Conservation (phyloP, 2,888 invertebrate genomes). For the Stramonita haemastoma region DNA sequence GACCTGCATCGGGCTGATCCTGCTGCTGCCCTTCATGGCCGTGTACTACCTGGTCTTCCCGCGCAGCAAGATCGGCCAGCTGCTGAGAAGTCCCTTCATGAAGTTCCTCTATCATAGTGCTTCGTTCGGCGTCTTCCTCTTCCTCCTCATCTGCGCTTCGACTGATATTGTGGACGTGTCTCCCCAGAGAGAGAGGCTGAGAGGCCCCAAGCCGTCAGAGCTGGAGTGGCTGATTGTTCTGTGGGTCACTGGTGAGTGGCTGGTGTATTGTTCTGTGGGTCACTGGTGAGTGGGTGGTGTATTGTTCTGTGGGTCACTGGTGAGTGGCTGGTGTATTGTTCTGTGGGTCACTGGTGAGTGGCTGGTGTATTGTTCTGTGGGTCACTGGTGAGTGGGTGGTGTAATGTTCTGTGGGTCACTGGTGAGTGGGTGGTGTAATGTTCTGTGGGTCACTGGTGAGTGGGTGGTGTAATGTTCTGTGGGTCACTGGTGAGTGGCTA, state of each 20-base stretch:
- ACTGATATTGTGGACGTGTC: conserved; percentile 72
- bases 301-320: no score
- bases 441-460: no score
- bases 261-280: not conserved
- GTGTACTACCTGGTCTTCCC: conserved; percentile 80
- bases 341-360: no score
- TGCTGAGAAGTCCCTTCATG: conserved; percentile 81
- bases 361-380: no score
- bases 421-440: no score
- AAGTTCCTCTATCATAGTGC: conserved; percentile 81
- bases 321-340: no score
- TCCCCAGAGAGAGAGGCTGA: conserved; percentile 62
- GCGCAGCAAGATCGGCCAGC: conserved; percentile 78
- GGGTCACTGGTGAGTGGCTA: not conserved
- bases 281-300: not conserved
- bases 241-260: conserved; percentile 79
- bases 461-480: no score
- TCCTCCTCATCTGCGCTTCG: conserved; percentile 79
- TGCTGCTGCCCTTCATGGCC: conserved; percentile 79
- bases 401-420: no score
- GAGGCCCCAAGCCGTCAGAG: conserved; percentile 79
- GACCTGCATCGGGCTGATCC: conserved; percentile 76
- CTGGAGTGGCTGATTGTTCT: conserved; percentile 80
- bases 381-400: no score
- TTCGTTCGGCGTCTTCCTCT: conserved; percentile 80